These are phyloP conservation scores for Protonemura montana DNA, from an alignment of 2,888 invertebrate genomes.

Conservation along the genomic window DNA sequence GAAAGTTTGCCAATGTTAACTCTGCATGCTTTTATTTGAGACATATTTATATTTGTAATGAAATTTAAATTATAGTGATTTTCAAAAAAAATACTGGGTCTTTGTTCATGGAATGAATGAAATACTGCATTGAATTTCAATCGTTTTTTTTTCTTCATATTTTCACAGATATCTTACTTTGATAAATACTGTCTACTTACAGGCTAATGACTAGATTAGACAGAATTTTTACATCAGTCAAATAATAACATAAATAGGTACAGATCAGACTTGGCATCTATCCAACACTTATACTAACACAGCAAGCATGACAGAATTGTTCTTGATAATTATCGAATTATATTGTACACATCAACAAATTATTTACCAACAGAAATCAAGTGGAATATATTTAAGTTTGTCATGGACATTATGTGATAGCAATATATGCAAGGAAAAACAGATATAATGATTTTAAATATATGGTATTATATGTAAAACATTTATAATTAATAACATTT, in stretches of 20 bases:
- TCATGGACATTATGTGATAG: conserved; percentile 1
- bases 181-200: background rate
- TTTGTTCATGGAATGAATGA: background rate
- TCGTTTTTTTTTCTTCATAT: background rate
- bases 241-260: background rate
- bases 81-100: background rate
- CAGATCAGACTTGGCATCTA: background rate
- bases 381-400: background rate
- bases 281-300: background rate
- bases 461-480: background rate
- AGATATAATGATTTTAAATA: background rate
- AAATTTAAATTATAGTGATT: background rate
- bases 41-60: background rate
- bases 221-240: conserved; percentile 3
- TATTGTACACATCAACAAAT: background rate
- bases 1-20: background rate
- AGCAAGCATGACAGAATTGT: background rate
- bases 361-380: background rate
- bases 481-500: background rate
- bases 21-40: background rate
- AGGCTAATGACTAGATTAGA: background rate
- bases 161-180: background rate
- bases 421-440: background rate
- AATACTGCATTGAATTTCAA: background rate
- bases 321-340: background rate